phyloP scores from a whole-genome alignment of 2,888 invertebrate species.

The Vesta saturnalis region DNA sequence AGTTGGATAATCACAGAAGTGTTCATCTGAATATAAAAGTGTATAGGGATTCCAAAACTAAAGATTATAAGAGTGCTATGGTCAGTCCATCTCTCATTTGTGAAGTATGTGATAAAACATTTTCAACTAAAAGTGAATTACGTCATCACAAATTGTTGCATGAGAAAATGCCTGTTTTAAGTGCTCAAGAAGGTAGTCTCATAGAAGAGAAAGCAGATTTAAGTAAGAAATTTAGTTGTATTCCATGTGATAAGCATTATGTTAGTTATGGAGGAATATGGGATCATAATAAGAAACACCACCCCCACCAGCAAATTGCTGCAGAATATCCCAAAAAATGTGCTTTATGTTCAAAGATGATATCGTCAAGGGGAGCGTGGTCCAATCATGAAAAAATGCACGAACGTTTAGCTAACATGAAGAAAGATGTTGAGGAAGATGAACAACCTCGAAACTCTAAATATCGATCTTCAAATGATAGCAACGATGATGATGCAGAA shows the following conservation, averaged over 20 bases:
- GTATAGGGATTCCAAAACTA: slow-evolving; percentile 71
- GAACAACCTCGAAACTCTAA: background rate
- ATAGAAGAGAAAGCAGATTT: slow-evolving; percentile 62
- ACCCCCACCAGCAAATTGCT: slow-evolving; percentile 42
- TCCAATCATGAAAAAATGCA: slow-evolving; percentile 57
- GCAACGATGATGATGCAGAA: slow-evolving; percentile 46
- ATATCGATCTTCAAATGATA: background rate
- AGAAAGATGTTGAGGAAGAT: slow-evolving; percentile 26
- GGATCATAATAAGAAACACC: slow-evolving; percentile 55
- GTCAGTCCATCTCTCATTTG: slow-evolving; percentile 62
- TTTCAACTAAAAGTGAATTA: slow-evolving; percentile 63
- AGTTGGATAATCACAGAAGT: slow-evolving; percentile 73
- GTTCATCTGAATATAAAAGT: slow-evolving; percentile 74
- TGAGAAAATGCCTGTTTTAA: slow-evolving; percentile 56
- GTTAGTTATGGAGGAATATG: slow-evolving; percentile 53
- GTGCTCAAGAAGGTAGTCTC: slow-evolving; percentile 58
- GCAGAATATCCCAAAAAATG: slow-evolving; percentile 53
- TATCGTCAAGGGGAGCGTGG: slow-evolving; percentile 52
- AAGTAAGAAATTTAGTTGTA: slow-evolving; percentile 67
- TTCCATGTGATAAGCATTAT: slow-evolving; percentile 66
- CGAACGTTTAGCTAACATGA: slow-evolving; percentile 41
- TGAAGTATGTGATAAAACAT: slow-evolving; percentile 67
- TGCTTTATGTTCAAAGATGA: slow-evolving; percentile 53
- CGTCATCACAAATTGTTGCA: slow-evolving; percentile 54
- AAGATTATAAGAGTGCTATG: slow-evolving; percentile 67